Conservation (phyloP, 2,888 invertebrate genomes). For the Augochlorella aurata region DNA sequence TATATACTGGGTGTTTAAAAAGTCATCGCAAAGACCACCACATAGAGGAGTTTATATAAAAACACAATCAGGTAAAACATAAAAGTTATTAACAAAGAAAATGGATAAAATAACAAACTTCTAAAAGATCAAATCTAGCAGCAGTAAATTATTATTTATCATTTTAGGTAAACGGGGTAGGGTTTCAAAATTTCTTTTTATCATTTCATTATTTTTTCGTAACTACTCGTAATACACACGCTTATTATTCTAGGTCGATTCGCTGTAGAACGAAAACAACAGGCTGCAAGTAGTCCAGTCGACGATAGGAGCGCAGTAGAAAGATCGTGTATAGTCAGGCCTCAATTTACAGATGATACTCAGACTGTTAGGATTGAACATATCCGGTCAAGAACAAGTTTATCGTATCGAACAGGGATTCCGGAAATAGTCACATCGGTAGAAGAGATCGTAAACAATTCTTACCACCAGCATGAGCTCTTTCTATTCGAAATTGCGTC, state of each 20-base stretch:
- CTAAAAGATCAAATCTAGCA: neutral
- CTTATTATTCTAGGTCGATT: constrained; percentile 1
- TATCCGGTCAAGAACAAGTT: neutral
- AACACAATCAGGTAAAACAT: no score
- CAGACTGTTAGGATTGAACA: neutral
- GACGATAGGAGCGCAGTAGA: constrained; percentile 16
- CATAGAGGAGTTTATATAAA: no score
- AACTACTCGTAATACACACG: neutral
- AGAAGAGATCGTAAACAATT: neutral
- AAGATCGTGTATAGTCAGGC: constrained; percentile 18
- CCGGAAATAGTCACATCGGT: neutral
- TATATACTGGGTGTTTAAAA: neutral
- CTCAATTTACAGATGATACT: neutral
- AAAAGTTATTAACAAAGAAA: no score
- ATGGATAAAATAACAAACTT: neutral
- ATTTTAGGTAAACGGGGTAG: neutral
- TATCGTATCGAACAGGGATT: neutral
- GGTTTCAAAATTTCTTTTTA: neutral
- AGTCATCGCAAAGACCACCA: neutral
- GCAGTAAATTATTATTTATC: neutral
- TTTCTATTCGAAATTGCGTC: neutral
- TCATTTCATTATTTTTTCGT: neutral
- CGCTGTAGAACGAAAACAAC: neutral
- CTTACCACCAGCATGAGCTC: neutral
- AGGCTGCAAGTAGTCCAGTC: constrained; percentile 21